Percentiles rank a stretch among this genome's conserved stretches.
Conservation (phyloP, 2,797 vertebrate genomes). For the Tangara arthus region DNA sequence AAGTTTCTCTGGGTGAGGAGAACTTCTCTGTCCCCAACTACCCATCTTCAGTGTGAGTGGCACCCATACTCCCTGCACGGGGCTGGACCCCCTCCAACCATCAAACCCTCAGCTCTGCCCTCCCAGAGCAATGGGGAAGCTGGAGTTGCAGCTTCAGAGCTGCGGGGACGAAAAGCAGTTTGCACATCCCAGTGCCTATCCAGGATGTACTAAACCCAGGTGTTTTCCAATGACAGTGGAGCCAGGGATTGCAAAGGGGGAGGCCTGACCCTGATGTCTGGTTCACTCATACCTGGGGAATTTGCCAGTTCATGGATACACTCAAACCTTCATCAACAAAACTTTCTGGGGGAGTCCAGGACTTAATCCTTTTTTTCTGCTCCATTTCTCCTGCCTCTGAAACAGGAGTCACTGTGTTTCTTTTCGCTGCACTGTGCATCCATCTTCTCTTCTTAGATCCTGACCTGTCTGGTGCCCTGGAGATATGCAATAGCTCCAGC, state of each 20-base stretch:
- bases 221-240: neutral
- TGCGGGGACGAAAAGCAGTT: neutral
- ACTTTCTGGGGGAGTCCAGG: neutral
- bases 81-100: neutral
- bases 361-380: constrained; percentile 37
- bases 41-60: neutral
- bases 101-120: neutral
- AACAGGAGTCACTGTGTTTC: neutral
- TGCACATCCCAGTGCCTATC: neutral
- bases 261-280: neutral
- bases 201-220: neutral
- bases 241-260: neutral
- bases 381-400: constrained; percentile 34
- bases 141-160: neutral
- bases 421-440: constrained; percentile 4
- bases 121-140: neutral
- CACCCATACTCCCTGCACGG: neutral
- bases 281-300: neutral
- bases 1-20: neutral
- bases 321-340: neutral
- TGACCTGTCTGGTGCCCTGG: constrained; percentile 10
- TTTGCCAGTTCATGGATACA: neutral
- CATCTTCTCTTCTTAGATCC: constrained; percentile 50
- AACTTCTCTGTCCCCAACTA: neutral
- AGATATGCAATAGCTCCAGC: neutral